Evolutionary conservation across 2,888 invertebrate species (phyloP).

Genomic region (Lithophane semibrunnea): DNA sequence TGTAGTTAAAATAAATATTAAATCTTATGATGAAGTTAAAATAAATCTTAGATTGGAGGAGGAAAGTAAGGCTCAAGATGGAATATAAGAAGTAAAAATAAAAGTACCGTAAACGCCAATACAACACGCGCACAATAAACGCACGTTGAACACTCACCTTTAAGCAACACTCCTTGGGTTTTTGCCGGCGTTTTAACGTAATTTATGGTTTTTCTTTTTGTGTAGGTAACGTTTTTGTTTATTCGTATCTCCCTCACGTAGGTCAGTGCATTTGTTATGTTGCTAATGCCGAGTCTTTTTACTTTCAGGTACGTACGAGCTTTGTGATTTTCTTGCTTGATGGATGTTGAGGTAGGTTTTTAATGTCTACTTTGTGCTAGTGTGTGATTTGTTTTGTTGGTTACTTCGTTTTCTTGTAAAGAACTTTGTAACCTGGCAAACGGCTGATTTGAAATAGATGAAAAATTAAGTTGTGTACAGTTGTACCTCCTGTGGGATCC

Average conservation of each 20-base stretch:
- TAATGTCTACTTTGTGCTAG: constrained; percentile 6
- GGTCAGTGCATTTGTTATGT: constrained; percentile 78
- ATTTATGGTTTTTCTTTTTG: constrained; percentile 86
- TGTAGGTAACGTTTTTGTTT: constrained; percentile 69
- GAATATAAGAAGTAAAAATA: neutral
- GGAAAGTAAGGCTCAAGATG: neutral
- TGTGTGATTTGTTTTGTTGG: neutral
- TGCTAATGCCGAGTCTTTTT: constrained; percentile 60
- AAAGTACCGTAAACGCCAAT: constrained; percentile 22
- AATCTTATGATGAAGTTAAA: too few species aligned
- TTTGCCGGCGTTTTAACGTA: constrained; percentile 84
- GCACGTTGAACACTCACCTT: constrained; percentile 69
- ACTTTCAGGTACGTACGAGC: constrained; percentile 70
- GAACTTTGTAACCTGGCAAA: neutral
- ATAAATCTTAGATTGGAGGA: neutral
- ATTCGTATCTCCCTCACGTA: constrained; percentile 77
- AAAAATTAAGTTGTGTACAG: neutral
- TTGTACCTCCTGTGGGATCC: neutral
- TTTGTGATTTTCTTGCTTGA: constrained; percentile 47
- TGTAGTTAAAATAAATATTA: neutral
- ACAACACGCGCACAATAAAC: constrained; percentile 35
- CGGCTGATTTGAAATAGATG: neutral
- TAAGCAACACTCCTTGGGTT: constrained; percentile 73
- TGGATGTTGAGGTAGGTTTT: constrained; percentile 46
- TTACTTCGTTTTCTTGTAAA: neutral